These are phyloP conservation scores for Typhlomys cinereus DNA, from an alignment of 2,113 vertebrate species.

Conservation along the genomic window DNA sequence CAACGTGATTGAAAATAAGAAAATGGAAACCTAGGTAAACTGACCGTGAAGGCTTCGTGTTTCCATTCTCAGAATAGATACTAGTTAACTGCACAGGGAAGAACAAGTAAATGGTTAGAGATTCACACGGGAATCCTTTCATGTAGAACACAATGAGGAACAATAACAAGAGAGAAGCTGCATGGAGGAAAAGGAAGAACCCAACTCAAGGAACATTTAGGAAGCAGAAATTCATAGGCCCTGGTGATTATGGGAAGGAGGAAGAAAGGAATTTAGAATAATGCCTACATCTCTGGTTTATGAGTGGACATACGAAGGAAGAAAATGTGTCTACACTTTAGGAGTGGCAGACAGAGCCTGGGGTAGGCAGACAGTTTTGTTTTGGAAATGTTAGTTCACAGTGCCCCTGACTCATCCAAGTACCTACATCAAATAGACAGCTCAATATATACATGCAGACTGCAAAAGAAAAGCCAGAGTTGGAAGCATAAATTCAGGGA, in stretches of 20 bases:
- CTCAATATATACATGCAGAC: not conserved
- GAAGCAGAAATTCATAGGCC: not conserved
- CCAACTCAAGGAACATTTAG: not conserved
- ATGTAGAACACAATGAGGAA: not conserved
- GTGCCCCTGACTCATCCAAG: not conserved
- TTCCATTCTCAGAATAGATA: not conserved
- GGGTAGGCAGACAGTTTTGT: not conserved
- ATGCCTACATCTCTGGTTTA: not conserved
- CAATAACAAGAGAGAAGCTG: not conserved
- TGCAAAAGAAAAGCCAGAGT: not conserved
- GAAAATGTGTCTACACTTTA: not conserved
- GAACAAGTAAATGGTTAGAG: not conserved
- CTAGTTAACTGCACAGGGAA: not conserved
- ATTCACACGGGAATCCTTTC: not conserved
- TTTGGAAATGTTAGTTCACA: not conserved
- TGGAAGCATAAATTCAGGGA: not conserved
- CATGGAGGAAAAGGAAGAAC: not conserved
- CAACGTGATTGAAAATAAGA: not conserved
- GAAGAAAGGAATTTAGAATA: slow-evolving; percentile 6
- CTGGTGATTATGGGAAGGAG: not conserved
- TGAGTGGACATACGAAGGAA: not conserved
- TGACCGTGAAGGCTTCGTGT: not conserved
- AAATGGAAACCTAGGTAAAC: not conserved
- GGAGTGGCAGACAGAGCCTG: not conserved
- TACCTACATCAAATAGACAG: not conserved